These are phyloP conservation scores for Xiphorhynchus elegans DNA, from an alignment of 2,113 vertebrate genomes.

Conservation along the genomic window DNA sequence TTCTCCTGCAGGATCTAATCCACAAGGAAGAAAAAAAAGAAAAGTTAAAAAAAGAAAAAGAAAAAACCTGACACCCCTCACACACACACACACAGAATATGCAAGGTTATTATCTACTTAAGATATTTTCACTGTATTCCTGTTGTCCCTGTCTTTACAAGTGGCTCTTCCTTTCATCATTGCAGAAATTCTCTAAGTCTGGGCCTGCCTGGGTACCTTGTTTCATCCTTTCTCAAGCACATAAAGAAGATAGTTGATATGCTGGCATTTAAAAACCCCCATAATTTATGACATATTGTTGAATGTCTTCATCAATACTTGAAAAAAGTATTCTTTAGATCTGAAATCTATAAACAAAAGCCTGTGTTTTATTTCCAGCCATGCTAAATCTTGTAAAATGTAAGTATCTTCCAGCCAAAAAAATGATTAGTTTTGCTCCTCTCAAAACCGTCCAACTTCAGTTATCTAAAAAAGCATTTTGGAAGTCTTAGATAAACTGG, in stretches of 20 bases:
- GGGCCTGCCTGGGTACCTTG: neutral
- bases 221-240: neutral
- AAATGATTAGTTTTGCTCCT: neutral
- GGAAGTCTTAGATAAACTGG: neutral
- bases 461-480: neutral
- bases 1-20: neutral
- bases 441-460: neutral
- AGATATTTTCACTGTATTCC: neutral
- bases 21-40: neutral
- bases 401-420: neutral
- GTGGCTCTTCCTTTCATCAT: neutral
- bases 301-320: neutral
- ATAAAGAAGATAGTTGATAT: neutral
- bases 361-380: neutral
- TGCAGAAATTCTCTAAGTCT: neutral
- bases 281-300: neutral
- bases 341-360: neutral
- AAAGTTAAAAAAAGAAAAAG: neutral
- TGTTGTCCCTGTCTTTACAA: neutral
- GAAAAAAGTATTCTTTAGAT: neutral
- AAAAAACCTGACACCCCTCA: fast-evolving
- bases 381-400: neutral
- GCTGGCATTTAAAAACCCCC: neutral
- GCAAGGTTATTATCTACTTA: neutral
- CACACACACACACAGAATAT: neutral